Conservation (phyloP, 2,797 vertebrate genomes). For the Crocidura indochinensis region DNA sequence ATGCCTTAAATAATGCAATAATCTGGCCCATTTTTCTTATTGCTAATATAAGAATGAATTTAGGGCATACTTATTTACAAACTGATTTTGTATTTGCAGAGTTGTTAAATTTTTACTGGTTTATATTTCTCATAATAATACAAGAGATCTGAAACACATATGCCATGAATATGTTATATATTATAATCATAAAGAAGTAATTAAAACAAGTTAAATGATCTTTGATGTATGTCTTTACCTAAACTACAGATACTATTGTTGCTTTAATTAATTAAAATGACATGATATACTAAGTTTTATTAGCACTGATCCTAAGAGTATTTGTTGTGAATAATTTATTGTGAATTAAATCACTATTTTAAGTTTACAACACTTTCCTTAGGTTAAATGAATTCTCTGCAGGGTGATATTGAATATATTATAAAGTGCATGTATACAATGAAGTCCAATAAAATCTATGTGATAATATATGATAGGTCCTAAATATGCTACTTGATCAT, state of each 20-base stretch:
- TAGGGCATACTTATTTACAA: background rate
- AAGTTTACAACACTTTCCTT: constrained; percentile 54
- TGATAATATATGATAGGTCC: background rate
- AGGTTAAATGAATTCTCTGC: constrained; percentile 24
- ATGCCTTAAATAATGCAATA: too few relatives aligned
- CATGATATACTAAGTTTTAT: constrained; percentile 42
- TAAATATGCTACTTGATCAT: background rate
- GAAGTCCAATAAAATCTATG: constrained; percentile 24
- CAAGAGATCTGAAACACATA: background rate
- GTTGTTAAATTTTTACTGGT: constrained; percentile 13
- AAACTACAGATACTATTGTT: constrained; percentile 27
- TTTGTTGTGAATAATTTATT: constrained; percentile 52
- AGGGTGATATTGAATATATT: background rate
- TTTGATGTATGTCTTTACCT: constrained; percentile 28
- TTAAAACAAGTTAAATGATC: constrained; percentile 44
- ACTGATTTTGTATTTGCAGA: constrained; percentile 24
- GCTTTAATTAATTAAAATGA: constrained; percentile 32
- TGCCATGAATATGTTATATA: constrained; percentile 5
- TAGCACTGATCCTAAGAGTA: constrained; percentile 33
- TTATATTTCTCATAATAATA: constrained; percentile 35
- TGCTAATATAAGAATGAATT: background rate
- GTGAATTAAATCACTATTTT: constrained; percentile 45
- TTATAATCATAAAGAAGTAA: constrained; percentile 25
- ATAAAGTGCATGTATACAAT: background rate
- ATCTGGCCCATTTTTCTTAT: background rate